Base-by-base conservation (phyloP, 2,888 invertebrate species). In the Calliscelio sp. region DNA sequence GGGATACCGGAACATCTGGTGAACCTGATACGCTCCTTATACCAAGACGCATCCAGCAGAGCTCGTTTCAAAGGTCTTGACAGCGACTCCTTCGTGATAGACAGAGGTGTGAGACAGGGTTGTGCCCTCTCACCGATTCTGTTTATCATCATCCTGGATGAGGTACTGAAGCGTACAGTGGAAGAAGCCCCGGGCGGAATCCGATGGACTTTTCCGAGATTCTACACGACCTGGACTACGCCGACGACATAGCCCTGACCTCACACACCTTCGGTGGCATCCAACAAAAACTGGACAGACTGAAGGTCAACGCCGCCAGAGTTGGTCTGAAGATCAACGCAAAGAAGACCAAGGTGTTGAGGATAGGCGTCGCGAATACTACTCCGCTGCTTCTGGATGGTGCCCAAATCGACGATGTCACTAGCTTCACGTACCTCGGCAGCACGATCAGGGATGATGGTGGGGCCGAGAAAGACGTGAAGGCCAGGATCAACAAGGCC, bases 61-160 rank as follows among this genome's bases (percentile, higher is more conserved):
- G 65, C 10, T 18, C 65, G 65, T 3, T 65, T 65, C n/a, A 65
- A 65, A 25, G 49, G 49, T 11, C 18, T 11, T 14, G 49, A 65
- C 49, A 65, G 63, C 63, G 63, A 63, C n/a, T 16, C 24, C 2
- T 63, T 63, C 14, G 41, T 14, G 44, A 63, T 44, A 10, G 44
- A 44, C 44, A 41, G 44, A 44, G 44, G 63, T 44, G 44, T 63
- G 63, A 63, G 63, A 44, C 59, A 63, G 16, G 63, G 63, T 10
- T 63, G 46, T 25, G 63, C 44, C 22, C 46, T 44, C 10, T 63
- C 63, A 5, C 63, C 63, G 25, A 63, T 63, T 25, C 44, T 63
- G 41, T 44, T 63, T 46, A n/a, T 63, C 44, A 25, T 44, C 63
- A 22, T 18, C 44, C 63, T 63, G 63, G 63, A 44, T 14, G 59